Base-by-base conservation (phyloP, 2,797 vertebrate genomes). In the Chiroxiphia lanceolata region DNA sequence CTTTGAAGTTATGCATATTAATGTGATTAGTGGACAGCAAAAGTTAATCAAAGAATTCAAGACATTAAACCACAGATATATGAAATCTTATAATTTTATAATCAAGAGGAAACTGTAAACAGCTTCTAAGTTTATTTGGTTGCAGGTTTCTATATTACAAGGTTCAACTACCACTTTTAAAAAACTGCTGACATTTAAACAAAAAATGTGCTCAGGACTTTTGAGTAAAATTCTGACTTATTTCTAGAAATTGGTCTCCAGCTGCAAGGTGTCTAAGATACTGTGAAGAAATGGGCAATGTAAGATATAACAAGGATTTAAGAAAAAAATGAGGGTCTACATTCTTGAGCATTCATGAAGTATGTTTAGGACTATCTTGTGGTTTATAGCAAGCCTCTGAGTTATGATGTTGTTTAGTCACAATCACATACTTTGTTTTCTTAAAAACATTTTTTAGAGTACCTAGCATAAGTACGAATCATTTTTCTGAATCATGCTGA, bases 21-120 rank as follows among this genome's bases (percentile, higher is more conserved):
- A 72, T 65, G n/a, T 63, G 25, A 45, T 69, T 50, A 57, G 69
- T 91, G 87, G 42, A 72, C 26, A 54, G 63, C 16, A 68, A 65
- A 82, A 96, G n/a, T 87, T 92, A 91, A 72, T 96, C 91, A 95
- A 96, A 96, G 76, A 87, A 80, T 69, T 48, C 42, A 65, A 48
- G 74, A 34, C 6, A 60, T 27, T 59, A 72, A 95, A 94, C 70
- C 59, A 83, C 74, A 85, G 75, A 94, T 95, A 88, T 80, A 90
- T 69, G 54, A 96, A 96, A 96, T 94, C 83, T 95, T 96, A 95
- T 84, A 48, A 33, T 22, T 40, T 83, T 40, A 48, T 76, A 83
- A 93, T 95, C 81, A 96, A 50, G 12, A 56, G 11, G 22, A 18
- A 78, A 54, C 70, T 95, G 91, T 84, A 94, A 94, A 96, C 85